Evolutionary conservation across 1,140 invertebrate genomes (phyloP), one percentile per base, ranked within the genome.

Genomic region (Drosophila takahashii): DNA sequence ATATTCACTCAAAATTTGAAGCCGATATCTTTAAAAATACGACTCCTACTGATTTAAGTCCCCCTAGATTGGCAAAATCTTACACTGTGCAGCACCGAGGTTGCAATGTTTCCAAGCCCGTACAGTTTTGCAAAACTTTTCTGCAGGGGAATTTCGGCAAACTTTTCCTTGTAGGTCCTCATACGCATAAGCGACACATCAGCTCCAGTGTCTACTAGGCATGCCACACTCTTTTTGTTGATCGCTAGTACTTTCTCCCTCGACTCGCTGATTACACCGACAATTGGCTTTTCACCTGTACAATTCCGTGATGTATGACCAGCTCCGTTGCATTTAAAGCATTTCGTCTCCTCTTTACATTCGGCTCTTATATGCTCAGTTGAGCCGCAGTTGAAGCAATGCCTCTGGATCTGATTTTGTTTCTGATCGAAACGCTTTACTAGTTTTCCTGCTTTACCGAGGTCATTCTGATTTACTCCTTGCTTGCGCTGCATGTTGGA

Each of bases 111-210:
- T 53, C 51, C 51, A 4, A 37, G 22, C 2, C 51, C 51, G 15
- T 37, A 53, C 13, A 53, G 18, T 32, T 53, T 53, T 8, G 51
- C 15, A 53, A 37, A 26, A 41, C 52, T 56, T 41, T 34, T 56
- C 8, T 42, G 52, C 52, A 42, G 22, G 22, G 22, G 22, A 22
- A 22, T 22, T 22, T 22, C 22, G 3, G 22, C 22, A 3, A 57
- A 22, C 3, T 58, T 53, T 5, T 34, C 16, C 32, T 52, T 37
- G 11, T 52, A 37, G 16, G 10, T 52, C 16, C 29, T 51, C 1
- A 54, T 5, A 10, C 42, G 22, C 22, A 47, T 47, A 7, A 27
- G 44, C 4, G 44, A 47, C 13, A 26, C 26, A 29, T 8, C 50
- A 11, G 15, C 11, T 37, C 11, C 36, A 37, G 36, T 37, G 36